Evolutionary conservation across 1,140 invertebrate genomes (phyloP).

Genomic region (Drosophila paulistorum): DNA sequence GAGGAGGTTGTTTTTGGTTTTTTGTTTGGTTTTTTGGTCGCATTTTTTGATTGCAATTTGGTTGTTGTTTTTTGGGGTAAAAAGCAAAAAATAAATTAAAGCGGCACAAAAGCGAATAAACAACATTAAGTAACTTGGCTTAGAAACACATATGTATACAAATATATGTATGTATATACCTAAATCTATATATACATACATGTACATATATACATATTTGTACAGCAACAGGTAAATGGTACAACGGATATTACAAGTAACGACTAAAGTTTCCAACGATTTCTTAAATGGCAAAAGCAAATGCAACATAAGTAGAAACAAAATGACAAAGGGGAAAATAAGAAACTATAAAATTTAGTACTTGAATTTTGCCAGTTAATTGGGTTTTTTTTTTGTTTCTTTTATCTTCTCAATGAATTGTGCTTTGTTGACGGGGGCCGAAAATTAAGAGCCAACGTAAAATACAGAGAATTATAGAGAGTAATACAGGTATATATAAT

Average conservation of each 20-base stretch:
- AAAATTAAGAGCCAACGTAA: conserved; percentile 22
- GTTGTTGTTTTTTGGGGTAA: conserved; percentile 20
- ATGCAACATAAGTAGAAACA: conserved; percentile 16
- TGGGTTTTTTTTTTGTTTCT: neutral
- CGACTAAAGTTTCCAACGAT: conserved; percentile 23
- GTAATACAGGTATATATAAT: neutral
- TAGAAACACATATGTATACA: neutral
- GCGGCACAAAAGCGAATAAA: conserved; percentile 41
- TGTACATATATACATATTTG: neutral
- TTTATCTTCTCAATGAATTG: conserved; percentile 41
- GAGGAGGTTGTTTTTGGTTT: conserved; percentile 17
- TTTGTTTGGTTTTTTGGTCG: conserved; percentile 8
- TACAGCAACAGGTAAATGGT: conserved; percentile 29
- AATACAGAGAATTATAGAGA: conserved; percentile 43
- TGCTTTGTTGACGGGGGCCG: conserved; percentile 37
- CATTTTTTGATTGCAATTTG: conserved; percentile 23
- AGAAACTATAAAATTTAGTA: conserved; percentile 28
- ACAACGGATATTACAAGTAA: conserved; percentile 29
- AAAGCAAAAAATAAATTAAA: conserved; percentile 41
- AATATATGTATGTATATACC: neutral
- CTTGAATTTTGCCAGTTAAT: conserved; percentile 17
- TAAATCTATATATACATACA: neutral
- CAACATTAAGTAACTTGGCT: conserved; percentile 12
- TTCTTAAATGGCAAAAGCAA: conserved; percentile 19
- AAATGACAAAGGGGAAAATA: conserved; percentile 19